Conservation (phyloP, 1,140 invertebrate genomes). For the Chrysoperla carnea region DNA sequence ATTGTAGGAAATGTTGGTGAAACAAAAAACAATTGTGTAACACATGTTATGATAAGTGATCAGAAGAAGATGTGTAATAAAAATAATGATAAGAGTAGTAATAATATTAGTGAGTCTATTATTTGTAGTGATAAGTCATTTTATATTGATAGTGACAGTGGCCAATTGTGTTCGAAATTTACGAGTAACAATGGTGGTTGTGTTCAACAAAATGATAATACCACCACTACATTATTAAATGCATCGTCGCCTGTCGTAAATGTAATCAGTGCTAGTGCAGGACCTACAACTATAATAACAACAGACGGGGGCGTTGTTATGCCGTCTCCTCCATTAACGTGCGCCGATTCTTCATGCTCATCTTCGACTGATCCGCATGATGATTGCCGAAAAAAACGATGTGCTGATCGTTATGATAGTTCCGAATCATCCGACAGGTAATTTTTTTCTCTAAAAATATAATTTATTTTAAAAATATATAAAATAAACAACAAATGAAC, state of each 20-base stretch:
- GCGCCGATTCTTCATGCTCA: slow-evolving; percentile 6
- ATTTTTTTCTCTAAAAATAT: slow-evolving; percentile 13
- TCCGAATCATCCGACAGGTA: slow-evolving; percentile 81
- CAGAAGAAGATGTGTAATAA: slow-evolving; percentile 6
- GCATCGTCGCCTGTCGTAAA: too few species aligned
- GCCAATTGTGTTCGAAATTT: slow-evolving; percentile 11
- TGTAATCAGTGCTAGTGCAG: too few species aligned
- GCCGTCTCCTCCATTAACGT: too few species aligned
- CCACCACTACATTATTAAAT: too few species aligned
- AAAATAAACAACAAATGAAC: too few species aligned
- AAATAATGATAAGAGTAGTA: slow-evolving; percentile 9
- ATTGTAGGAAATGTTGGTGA: slow-evolving; percentile 2
- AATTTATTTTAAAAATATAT: too few species aligned
- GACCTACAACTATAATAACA: too few species aligned
- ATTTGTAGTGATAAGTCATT: slow-evolving; percentile 5
- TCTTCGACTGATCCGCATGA: slow-evolving; percentile 15
- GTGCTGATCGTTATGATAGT: slow-evolving; percentile 72
- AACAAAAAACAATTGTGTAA: slow-evolving; percentile 2
- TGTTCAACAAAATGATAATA: too few species aligned
- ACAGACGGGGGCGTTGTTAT: too few species aligned
- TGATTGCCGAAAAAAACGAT: slow-evolving; percentile 59
- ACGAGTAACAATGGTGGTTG: too few species aligned
- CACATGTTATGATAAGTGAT: slow-evolving; percentile 1
- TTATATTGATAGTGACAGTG: slow-evolving; percentile 15
- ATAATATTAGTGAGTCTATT: slow-evolving; percentile 4